Conservation (phyloP, 2,888 invertebrate genomes). For the Drosophila pegasa region DNA sequence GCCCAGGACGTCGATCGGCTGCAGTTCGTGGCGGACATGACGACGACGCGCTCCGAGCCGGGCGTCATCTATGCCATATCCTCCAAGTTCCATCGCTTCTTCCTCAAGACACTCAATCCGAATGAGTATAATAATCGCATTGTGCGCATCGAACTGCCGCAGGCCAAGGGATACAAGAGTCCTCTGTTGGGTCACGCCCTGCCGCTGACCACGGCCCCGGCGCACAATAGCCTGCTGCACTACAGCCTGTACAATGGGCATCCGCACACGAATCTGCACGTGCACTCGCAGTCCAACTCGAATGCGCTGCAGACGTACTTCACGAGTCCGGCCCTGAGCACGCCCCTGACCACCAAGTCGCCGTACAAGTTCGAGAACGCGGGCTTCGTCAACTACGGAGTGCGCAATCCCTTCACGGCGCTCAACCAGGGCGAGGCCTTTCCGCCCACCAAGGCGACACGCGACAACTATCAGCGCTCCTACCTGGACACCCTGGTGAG, state of each 20-base stretch:
- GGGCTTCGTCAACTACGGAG: constrained; percentile 75
- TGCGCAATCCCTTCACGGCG: constrained; percentile 82
- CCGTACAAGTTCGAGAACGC: constrained; percentile 77
- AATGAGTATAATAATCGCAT: constrained; percentile 91
- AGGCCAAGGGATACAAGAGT: constrained; percentile 19
- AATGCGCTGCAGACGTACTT: constrained; percentile 69
- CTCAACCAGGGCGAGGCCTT: constrained; percentile 83
- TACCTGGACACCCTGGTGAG: constrained; percentile 77
- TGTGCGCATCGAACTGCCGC: constrained; percentile 86
- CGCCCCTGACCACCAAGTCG: constrained; percentile 60
- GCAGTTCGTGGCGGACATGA: constrained; percentile 92
- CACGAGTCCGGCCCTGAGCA: constrained; percentile 61
- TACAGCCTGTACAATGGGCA: constrained; percentile 48
- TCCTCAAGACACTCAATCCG: constrained; percentile 88
- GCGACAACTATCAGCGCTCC: constrained; percentile 72
- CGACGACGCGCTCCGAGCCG: constrained; percentile 89
- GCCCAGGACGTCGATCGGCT: constrained; percentile 90
- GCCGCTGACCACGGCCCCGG: constrained; percentile 32
- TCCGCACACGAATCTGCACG: constrained; percentile 30
- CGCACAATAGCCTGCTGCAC: constrained; percentile 53
- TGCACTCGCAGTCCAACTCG: constrained; percentile 27
- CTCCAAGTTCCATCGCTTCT: constrained; percentile 92
- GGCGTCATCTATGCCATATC: constrained; percentile 90
- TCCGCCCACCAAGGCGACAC: constrained; percentile 77
- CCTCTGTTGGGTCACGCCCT: constrained; percentile 39